Percentiles rank a stretch among this genome's conserved stretches.
Evolutionary conservation across 1,140 invertebrate species (phyloP).

Genomic region (Drosophila micromelanica): DNA sequence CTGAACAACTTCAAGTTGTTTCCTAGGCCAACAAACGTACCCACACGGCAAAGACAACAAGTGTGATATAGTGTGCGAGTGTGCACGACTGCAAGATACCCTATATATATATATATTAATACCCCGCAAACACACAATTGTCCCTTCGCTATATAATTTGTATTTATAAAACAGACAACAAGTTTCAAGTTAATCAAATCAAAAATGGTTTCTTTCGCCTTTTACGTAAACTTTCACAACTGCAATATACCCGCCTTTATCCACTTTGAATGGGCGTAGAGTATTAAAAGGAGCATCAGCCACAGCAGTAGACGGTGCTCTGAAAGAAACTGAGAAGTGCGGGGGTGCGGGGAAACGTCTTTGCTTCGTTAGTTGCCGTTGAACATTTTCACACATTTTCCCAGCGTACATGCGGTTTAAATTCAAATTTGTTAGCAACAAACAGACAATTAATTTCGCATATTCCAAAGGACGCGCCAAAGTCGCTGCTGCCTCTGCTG

Average conservation of each 20-base stretch:
- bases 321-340: background rate
- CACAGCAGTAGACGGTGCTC: background rate
- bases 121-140: no score
- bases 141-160: no score
- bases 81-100: background rate
- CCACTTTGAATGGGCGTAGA: background rate
- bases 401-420: constrained; percentile 71
- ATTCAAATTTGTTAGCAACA: constrained; percentile 83
- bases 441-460: constrained; percentile 82
- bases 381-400: constrained; percentile 40
- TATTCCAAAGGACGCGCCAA: constrained; percentile 67
- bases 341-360: background rate
- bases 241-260: background rate
- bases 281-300: background rate
- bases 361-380: constrained; percentile 38
- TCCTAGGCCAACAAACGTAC: constrained; percentile 72
- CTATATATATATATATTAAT: background rate
- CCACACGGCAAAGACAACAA: constrained; percentile 55
- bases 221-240: background rate
- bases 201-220: background rate
- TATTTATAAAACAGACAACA: no score
- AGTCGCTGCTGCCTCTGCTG: constrained; percentile 58
- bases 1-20: constrained; percentile 77
- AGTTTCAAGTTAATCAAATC: no score
- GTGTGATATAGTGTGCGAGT: background rate